Evolutionary conservation across 2,888 invertebrate genomes (phyloP), one percentile per base, ranked within the genome.

Genomic region (Chymomyza amoena): DNA sequence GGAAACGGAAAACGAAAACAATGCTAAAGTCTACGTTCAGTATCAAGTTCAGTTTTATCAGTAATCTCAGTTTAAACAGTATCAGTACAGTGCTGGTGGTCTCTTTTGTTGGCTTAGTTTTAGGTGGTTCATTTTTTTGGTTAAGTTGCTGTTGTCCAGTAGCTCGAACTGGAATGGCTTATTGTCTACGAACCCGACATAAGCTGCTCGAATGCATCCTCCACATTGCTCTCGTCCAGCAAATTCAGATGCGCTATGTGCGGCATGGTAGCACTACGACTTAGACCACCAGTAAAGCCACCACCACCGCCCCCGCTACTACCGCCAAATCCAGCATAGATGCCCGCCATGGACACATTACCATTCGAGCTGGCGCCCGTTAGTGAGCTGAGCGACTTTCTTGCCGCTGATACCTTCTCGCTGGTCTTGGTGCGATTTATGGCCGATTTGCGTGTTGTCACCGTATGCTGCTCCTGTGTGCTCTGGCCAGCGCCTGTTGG

Each of bases 171-270:
- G 78, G 79, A 79, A 79, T 79, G 78, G 68, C 71, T 73, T 64
- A 54, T 67, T 68, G 61, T 25, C 45, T 90, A 91, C 50, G 91
- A 90, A 75, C 90, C 93, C 92, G 93, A 93, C 93, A 97, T 96
- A 86, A 97, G 94, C 92, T 95, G 95, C 91, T 97, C 97, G 93
- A 97, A 97, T 81, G 96, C 96, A 93, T 95, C 95, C 91, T 97
- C 97, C 73, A 97, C 96, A 92, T 97, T 96, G 92, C 93, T 94
- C 91, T 96, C 96, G 92, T 96, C 96, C 89, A 95, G 93, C 90
- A 94, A 90, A 91, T 94, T 94, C 66, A 95, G 93, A 87, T 92
- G 93, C n/a, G 92, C 92, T 77, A 96, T 94, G 76, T 95, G 94
- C 7, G 96, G 96, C 94, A 96, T 94, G 51, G 96, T 96, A 88